phyloP scores from a whole-genome alignment of 2,888 invertebrate species.

The Nudaria mundana region DNA sequence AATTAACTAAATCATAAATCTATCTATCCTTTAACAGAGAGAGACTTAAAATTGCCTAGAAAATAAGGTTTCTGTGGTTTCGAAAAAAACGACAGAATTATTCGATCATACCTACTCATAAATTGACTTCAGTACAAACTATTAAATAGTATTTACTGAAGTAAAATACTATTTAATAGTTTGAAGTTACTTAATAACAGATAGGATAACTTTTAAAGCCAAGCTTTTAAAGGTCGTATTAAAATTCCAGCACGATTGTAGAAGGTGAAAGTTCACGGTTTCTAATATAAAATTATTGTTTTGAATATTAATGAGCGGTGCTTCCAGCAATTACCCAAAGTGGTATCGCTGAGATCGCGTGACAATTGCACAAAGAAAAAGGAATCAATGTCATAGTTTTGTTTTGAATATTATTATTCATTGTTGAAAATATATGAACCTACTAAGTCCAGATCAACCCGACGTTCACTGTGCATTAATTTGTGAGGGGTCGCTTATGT shows the following conservation, averaged over 20 bases:
- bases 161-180: too few species aligned
- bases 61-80: too few species aligned
- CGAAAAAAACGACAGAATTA: too few species aligned
- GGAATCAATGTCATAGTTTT: slow-evolving; percentile 45
- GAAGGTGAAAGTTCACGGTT: slow-evolving; percentile 70
- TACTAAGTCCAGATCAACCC: slow-evolving; percentile 30
- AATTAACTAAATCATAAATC: too few species aligned
- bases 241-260: slow-evolving; percentile 43
- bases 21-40: too few species aligned
- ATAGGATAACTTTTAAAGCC: slow-evolving; percentile 24
- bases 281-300: slow-evolving; percentile 62
- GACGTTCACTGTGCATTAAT: slow-evolving; percentile 25
- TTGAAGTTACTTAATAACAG: slow-evolving; percentile 10
- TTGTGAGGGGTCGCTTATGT: slow-evolving; percentile 8
- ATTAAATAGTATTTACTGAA: too few species aligned
- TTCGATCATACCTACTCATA: too few species aligned
- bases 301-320: slow-evolving; percentile 61
- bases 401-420: slow-evolving; percentile 44
- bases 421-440: slow-evolving; percentile 29
- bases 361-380: slow-evolving; percentile 53
- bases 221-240: slow-evolving; percentile 51
- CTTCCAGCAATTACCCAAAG: slow-evolving; percentile 66
- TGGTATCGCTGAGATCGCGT: slow-evolving; percentile 66
- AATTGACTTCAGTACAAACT: too few species aligned
- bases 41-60: too few species aligned